Conservation (phyloP, 2,888 invertebrate genomes). For the Pristionchus mayeri region DNA sequence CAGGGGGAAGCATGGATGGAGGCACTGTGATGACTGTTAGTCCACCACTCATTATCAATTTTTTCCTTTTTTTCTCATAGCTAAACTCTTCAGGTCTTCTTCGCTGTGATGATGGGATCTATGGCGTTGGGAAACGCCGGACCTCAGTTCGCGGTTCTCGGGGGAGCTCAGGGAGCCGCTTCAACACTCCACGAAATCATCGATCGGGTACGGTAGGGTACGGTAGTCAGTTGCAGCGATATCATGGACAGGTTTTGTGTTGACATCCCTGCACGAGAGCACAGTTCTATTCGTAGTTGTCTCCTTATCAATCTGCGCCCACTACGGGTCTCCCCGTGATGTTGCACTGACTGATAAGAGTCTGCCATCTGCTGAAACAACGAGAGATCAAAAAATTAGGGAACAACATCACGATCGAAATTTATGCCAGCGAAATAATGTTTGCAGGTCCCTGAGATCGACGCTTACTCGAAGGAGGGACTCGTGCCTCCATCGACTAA, state of each 20-base stretch:
- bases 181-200: constrained; percentile 79
- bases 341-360: not conserved
- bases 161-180: constrained; percentile 86
- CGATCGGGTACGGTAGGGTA: constrained; percentile 74
- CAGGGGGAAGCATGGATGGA: constrained; percentile 50
- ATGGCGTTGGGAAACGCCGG: constrained; percentile 85
- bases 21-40: constrained; percentile 54
- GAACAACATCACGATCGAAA: too few relatives aligned
- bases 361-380: not conserved
- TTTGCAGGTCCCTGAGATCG: constrained; percentile 67
- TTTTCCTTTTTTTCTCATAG: too few relatives aligned
- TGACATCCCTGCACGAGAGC: too few relatives aligned
- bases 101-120: constrained; percentile 78
- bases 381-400: not conserved
- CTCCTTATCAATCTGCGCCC: too few relatives aligned
- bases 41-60: too few relatives aligned
- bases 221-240: too few relatives aligned
- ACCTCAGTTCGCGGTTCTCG: constrained; percentile 87
- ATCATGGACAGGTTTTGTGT: too few relatives aligned
- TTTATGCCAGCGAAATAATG: not conserved
- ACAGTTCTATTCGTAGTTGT: too few relatives aligned
- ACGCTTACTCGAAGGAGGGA: constrained; percentile 75
- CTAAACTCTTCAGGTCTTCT: constrained; percentile 70
- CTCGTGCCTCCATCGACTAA: constrained; percentile 75
- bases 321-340: too few relatives aligned